phyloP scores from a whole-genome alignment of 2,888 invertebrate genomes.

The Ptychoptera contaminata region DNA sequence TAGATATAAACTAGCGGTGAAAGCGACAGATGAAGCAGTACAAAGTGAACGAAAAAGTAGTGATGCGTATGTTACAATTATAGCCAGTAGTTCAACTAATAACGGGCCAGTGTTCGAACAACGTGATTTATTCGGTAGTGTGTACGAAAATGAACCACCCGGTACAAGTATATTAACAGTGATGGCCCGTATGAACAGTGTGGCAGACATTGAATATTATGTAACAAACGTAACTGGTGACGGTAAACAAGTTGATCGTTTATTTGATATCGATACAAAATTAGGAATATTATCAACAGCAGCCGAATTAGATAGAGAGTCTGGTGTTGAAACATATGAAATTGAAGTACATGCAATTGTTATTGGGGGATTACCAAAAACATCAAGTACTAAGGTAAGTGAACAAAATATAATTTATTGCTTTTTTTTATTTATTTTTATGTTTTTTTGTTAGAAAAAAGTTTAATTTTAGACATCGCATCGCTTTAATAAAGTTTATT shows the following conservation, averaged over 20 bases:
- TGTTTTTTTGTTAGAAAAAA: conserved; percentile 11
- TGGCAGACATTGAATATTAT: conserved; percentile 69
- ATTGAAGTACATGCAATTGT: conserved; percentile 76
- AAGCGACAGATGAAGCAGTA: conserved; percentile 85
- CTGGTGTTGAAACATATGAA: conserved; percentile 65
- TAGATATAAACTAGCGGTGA: conserved; percentile 66
- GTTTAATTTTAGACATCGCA: too few relatives aligned
- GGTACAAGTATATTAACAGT: conserved; percentile 76
- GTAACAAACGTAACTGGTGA: conserved; percentile 69
- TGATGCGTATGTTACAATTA: conserved; percentile 72
- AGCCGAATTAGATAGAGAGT: conserved; percentile 66
- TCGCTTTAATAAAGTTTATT: too few relatives aligned
- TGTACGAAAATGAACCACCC: conserved; percentile 77
- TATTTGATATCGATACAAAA: conserved; percentile 82
- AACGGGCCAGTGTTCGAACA: conserved; percentile 42
- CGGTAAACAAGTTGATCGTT: conserved; percentile 65
- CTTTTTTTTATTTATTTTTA: conserved; percentile 12
- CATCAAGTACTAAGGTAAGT: conserved; percentile 72
- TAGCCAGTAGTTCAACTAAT: conserved; percentile 39
- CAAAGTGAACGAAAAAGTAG: conserved; percentile 75
- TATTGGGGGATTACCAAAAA: conserved; percentile 51
- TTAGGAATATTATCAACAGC: conserved; percentile 79
- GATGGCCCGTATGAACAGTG: conserved; percentile 47
- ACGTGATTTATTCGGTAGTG: conserved; percentile 55
- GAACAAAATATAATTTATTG: not conserved